Evolutionary conservation across 2,113 vertebrate species (phyloP), one percentile per base, ranked within the genome.

Genomic region (Pseudopodoces humilis): DNA sequence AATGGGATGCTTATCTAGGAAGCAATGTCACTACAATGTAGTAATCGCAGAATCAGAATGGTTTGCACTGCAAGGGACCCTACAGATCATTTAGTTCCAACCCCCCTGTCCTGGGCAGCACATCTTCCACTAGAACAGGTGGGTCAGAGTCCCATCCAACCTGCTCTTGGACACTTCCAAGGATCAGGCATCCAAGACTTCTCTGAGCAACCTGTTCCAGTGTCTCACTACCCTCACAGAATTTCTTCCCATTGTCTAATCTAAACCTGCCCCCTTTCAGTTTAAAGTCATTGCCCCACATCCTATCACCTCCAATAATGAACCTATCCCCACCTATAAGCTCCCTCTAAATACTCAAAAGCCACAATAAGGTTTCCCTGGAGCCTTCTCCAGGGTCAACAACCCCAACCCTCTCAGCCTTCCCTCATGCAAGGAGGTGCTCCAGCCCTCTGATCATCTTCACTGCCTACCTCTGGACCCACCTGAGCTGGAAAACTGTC

Each of bases 31-130:
- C 23, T 62, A 18, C 33, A n/a, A 3, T 2, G 6, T 15, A 43
- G 64, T 60, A 21, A 39, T 7, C 27, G 65, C 19, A 62, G 33
- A 65, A 59, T 20, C 31, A 56, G 23, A 67, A 43, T 1, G 3
- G 14, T 25, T 19, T 62, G 43, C 12, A 23, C 33, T 39, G 43
- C 30, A 55, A 70, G 7, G 4, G 8, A 53, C 31, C 19, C 46
- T 35, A 18, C 2, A n/a, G 23, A 31, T 25, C 27, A 33, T 2
- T 59, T 6, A 5, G 16, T 18, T 82, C 52, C 60, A 69, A 3
- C 0, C 2, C 3, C 15, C 1, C 9, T 49, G 44, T 44, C 3
- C 0, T 1, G 4, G 31, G 31, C 59, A 88, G 21, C 25, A 55
- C 39, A 46, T 25, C 8, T 74, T 31, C 31, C 55, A 41, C 31